Evolutionary conservation across 1,140 invertebrate species (phyloP).

Genomic region (Triops longicaudatus): DNA sequence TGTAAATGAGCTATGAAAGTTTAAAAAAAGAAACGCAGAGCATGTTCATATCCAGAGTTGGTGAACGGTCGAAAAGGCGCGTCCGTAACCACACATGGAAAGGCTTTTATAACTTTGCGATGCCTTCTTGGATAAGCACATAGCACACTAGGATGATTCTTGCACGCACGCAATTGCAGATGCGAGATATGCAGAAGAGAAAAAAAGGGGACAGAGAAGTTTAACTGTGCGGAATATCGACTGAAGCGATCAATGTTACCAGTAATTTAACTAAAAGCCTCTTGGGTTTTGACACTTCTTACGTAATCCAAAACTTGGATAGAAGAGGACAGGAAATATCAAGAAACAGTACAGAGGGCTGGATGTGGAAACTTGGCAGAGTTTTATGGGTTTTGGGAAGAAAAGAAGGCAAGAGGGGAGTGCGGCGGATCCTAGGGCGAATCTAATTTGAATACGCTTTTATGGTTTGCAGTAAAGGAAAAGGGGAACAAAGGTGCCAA

Average conservation of each 20-base stretch:
- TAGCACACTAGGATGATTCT: background rate
- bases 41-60: background rate
- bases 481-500: background rate
- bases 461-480: background rate
- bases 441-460: slow-evolving; percentile 13
- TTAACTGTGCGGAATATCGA: background rate
- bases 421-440: background rate
- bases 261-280: background rate
- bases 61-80: background rate
- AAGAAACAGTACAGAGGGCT: background rate
- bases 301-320: background rate
- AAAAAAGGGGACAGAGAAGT: background rate
- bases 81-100: background rate
- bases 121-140: slow-evolving; percentile 4
- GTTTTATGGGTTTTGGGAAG: slow-evolving; percentile 1
- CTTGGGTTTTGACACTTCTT: background rate
- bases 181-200: background rate
- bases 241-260: background rate
- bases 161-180: background rate
- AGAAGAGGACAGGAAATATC: background rate
- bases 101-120: background rate
- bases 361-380: background rate
- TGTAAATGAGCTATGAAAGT: background rate
- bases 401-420: background rate
- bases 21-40: background rate